Conservation (phyloP, 2,797 vertebrate species). For the Aphelocoma californica region DNA sequence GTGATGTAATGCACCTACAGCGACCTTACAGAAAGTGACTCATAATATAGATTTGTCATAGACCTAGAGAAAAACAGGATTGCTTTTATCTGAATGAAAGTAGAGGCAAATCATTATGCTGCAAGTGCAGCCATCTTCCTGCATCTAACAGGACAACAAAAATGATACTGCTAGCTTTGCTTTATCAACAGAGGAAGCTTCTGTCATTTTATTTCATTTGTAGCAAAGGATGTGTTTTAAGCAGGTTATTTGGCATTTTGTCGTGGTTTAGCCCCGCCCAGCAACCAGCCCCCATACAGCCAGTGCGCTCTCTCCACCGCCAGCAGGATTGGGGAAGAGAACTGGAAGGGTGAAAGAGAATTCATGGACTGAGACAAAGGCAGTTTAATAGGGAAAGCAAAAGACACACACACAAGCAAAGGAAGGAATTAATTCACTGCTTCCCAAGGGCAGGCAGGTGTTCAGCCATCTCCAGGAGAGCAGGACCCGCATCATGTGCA, state of each 20-base stretch:
- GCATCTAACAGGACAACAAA: not conserved
- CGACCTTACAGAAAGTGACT: conserved; percentile 42
- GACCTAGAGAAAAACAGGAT: conserved; percentile 11
- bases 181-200: not conserved
- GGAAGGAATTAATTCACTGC: not conserved
- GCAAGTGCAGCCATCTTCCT: not conserved
- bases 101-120: not conserved
- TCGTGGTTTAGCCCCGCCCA: not conserved
- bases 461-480: not conserved
- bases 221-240: not conserved
- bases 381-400: not conserved
- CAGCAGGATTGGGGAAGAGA: not conserved
- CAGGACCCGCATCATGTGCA: rapidly evolving
- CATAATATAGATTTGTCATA: conserved; percentile 41
- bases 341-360: not conserved
- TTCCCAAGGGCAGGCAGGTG: not conserved
- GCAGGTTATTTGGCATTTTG: not conserved
- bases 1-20: conserved; percentile 39
- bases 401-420: not conserved
- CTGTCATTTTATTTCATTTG: not conserved
- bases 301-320: not conserved
- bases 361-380: not conserved
- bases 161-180: not conserved
- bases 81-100: conserved; percentile 35
- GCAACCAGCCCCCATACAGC: not conserved